These are phyloP conservation scores for Amphibalanus amphitrite DNA, from an alignment of 1,140 invertebrate genomes.

Conservation along the genomic window DNA sequence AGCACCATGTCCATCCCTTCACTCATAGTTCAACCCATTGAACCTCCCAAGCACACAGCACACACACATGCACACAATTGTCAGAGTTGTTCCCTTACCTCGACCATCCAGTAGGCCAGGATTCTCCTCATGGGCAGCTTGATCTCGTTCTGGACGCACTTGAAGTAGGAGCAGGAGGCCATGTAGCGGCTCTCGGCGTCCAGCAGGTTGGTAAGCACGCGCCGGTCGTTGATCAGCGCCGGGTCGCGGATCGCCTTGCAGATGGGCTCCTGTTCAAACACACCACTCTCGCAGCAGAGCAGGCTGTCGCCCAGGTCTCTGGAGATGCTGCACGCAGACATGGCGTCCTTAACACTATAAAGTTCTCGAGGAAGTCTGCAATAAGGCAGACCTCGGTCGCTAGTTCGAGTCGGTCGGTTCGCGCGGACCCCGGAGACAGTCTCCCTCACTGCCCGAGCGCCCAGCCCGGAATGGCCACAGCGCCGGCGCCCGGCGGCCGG, in stretches of 20 bases:
- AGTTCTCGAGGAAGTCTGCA: no score
- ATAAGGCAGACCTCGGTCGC: no score
- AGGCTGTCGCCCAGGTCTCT: background rate
- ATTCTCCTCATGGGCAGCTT: slow-evolving; percentile 31
- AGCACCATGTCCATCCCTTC: no score
- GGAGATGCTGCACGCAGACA: no score
- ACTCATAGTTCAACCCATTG: no score
- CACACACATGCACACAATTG: background rate
- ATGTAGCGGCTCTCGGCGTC: background rate
- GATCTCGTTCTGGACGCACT: slow-evolving; percentile 31
- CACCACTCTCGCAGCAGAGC: background rate
- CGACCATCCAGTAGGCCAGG: slow-evolving; percentile 33
- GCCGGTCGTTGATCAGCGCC: background rate
- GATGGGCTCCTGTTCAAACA: background rate
- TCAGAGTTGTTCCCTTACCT: slow-evolving; percentile 22
- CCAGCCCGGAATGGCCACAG: no score
- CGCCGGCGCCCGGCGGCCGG: no score
- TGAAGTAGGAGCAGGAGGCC: slow-evolving; percentile 23
- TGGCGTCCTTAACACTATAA: no score
- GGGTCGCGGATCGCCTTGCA: background rate
- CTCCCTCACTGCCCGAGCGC: no score
- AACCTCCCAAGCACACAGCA: no score
- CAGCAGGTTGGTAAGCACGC: background rate
- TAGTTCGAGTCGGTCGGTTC: no score
- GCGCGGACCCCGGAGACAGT: no score